A percentile compares a stretch with the other conserved stretches of the same genome.
Evolutionary conservation across 2,888 invertebrate species (phyloP).

Genomic region (Agrochola circellaris): DNA sequence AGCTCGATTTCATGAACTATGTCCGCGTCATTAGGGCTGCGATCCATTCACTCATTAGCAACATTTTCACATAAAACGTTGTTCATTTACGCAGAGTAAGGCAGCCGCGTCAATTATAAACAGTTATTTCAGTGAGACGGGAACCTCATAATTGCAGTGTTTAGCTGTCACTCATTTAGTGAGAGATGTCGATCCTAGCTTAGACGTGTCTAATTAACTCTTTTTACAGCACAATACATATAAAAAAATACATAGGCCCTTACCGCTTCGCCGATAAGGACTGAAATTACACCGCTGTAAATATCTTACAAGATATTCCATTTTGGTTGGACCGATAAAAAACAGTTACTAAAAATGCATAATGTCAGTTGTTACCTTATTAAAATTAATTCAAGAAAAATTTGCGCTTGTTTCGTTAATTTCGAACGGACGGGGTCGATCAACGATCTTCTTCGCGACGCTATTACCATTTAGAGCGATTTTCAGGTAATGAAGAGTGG

Average conservation of each 20-base stretch:
- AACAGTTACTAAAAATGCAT: slow-evolving; percentile 80
- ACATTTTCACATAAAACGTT: slow-evolving; percentile 87
- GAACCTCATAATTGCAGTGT: slow-evolving; percentile 84
- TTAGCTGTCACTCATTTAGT: slow-evolving; percentile 85
- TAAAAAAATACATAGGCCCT: slow-evolving; percentile 56
- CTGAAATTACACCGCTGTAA: slow-evolving; percentile 72
- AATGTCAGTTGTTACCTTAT: slow-evolving; percentile 83
- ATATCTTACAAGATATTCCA: slow-evolving; percentile 73
- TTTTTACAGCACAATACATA: slow-evolving; percentile 66
- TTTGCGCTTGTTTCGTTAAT: slow-evolving; percentile 85
- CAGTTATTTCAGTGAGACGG: slow-evolving; percentile 87
- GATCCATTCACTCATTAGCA: slow-evolving; percentile 85
- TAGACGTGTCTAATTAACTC: slow-evolving; percentile 73
- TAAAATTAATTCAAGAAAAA: slow-evolving; percentile 85
- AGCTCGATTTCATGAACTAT: slow-evolving; percentile 82
- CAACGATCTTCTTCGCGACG: slow-evolving; percentile 76
- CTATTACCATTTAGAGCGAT: slow-evolving; percentile 88
- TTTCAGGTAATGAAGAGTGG: slow-evolving; percentile 87
- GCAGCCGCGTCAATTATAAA: slow-evolving; percentile 85
- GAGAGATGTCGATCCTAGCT: slow-evolving; percentile 81
- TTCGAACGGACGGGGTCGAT: slow-evolving; percentile 76
- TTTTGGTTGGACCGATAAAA: slow-evolving; percentile 76
- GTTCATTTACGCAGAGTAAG: slow-evolving; percentile 82
- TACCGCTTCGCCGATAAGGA: slow-evolving; percentile 63
- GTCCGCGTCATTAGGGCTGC: slow-evolving; percentile 84